Evolutionary conservation across 2,113 vertebrate genomes (phyloP).

Genomic region (Trogon surrucura): DNA sequence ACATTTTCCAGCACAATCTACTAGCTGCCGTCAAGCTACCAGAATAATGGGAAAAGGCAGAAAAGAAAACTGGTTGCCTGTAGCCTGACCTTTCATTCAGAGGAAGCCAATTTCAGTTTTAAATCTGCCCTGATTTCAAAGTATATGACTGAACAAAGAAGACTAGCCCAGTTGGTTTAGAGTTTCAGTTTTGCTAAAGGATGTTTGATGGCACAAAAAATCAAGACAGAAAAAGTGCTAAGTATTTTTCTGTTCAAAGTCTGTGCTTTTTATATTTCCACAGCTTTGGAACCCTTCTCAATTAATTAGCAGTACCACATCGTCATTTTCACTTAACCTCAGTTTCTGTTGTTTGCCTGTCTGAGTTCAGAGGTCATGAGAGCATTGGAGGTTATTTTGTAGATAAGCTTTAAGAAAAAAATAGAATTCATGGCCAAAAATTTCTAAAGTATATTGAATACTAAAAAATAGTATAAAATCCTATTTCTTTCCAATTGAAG

Average conservation of each 20-base stretch:
- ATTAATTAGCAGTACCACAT: background rate
- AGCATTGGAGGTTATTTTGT: background rate
- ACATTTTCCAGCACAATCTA: background rate
- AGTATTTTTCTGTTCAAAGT: background rate
- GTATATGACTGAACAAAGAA: background rate
- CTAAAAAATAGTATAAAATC: background rate
- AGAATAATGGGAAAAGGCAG: background rate
- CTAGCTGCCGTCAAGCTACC: background rate
- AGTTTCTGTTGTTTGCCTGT: background rate
- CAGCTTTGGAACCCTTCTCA: background rate
- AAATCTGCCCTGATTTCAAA: background rate
- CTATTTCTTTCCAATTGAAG: background rate
- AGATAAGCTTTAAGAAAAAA: background rate
- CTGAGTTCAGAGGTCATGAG: background rate
- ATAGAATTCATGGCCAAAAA: background rate
- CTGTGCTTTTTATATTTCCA: background rate
- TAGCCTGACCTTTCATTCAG: background rate
- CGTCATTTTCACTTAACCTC: background rate
- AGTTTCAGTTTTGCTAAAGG: background rate
- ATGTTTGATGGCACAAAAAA: background rate
- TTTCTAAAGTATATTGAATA: background rate
- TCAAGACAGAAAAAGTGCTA: background rate
- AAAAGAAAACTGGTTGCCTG: background rate
- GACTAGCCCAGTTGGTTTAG: background rate
- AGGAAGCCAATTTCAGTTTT: background rate